Evolutionary conservation across 1,140 invertebrate species (phyloP), one percentile per base, ranked within the genome.

Genomic region (Phocides pigmalion): DNA sequence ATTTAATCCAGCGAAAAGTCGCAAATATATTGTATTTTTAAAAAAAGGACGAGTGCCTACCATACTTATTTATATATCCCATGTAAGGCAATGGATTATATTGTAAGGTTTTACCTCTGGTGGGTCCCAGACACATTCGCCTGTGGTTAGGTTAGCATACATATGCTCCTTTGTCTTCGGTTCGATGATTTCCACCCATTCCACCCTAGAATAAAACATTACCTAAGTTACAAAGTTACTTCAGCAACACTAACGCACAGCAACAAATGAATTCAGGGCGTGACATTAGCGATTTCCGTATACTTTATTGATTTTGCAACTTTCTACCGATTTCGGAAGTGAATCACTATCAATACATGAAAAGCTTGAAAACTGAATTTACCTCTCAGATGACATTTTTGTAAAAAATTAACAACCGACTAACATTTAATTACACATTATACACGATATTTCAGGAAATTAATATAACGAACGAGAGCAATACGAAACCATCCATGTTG

Each of bases 101-200:
- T 12, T 19, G 17, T 11, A 62, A 61, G 35, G 32, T 44, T 15
- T 88, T 91, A 94, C 93, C 92, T 95, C 94, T 72, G 98, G 98
- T 81, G 97, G 97, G 93, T 99, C 98, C 98, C 98, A 99, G 67
- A 98, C 97, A 93, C 98, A 99, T 93, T 99, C 98, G 69, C 98
- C 98, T 56, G 98, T 99, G 65, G 97, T 97, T 67, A 99, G 94
- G 94, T 99, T 99, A 87, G 98, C 98, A 94, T 98, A 99, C 98
- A 99, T 99, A 92, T 98, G 97, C 93, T 99, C 98, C 93, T 98
- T 97, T 73, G 98, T 98, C 86, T 97, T 96, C 73, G 98, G 98
- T 90, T 99, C 98, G 92, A 99, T 98, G 82, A 99, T 99, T 94
- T 99, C 98, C 88, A 99, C 98, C 98, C 98, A 99, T 95, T 99